Evolutionary conservation across 2,888 invertebrate genomes (phyloP).

Genomic region (Agrochola litura): DNA sequence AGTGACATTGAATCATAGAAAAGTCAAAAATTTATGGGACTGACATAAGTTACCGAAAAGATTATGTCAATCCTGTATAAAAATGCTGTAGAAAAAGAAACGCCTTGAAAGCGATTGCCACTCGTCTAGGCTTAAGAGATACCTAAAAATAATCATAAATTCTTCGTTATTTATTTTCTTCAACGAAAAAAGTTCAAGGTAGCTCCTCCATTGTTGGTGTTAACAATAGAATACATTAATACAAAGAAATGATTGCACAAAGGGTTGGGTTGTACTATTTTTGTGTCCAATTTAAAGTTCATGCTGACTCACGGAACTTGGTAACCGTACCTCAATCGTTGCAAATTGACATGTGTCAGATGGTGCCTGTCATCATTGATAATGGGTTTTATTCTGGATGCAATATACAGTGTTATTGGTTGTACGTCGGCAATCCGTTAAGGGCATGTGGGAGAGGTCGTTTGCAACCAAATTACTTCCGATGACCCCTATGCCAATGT

Average conservation of each 20-base stretch:
- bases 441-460: too few species aligned
- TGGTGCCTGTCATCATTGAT: constrained; percentile 22
- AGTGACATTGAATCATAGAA: neutral
- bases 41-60: neutral
- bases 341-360: constrained; percentile 22
- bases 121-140: neutral
- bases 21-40: neutral
- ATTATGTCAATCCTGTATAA: neutral
- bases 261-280: constrained; percentile 31
- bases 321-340: neutral
- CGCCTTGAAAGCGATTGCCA: neutral
- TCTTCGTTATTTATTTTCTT: constrained; percentile 8
- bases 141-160: neutral
- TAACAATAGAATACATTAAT: constrained; percentile 51
- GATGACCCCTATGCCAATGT: too few species aligned
- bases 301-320: constrained; percentile 23
- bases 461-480: too few species aligned
- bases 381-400: neutral
- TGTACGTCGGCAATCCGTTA: too few species aligned
- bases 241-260: constrained; percentile 28
- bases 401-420: neutral
- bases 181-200: constrained; percentile 34
- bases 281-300: constrained; percentile 28
- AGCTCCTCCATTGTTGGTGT: constrained; percentile 36
- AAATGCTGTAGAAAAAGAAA: neutral